These are phyloP conservation scores for Peromyscus californicus DNA, from an alignment of 2,113 vertebrate species.

Conservation along the genomic window DNA sequence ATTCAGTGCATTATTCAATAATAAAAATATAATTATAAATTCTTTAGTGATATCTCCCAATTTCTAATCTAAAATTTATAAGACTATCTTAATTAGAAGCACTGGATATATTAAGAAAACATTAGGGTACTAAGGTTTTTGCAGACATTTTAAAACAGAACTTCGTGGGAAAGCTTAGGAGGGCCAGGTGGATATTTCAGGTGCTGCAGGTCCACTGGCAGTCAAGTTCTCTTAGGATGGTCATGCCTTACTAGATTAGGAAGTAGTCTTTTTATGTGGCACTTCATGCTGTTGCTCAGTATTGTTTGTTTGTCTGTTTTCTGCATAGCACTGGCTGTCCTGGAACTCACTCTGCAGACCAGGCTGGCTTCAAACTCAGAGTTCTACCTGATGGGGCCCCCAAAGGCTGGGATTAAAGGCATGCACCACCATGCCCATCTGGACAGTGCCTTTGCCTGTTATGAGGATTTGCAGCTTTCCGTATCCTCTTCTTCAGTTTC, in stretches of 20 bases:
- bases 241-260: background rate
- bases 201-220: background rate
- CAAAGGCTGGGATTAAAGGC: background rate
- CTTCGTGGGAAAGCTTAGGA: background rate
- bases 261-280: background rate
- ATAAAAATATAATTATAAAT: background rate
- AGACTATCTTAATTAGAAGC: background rate
- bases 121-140: background rate
- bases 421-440: too few relatives aligned
- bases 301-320: background rate
- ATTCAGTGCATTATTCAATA: slow-evolving; percentile 11
- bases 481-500: background rate
- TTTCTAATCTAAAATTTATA: background rate
- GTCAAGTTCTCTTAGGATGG: background rate
- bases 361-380: background rate
- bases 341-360: background rate
- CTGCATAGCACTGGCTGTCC: background rate
- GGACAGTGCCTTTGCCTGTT: background rate
- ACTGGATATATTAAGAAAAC: background rate
- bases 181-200: background rate
- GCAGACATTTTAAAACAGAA: background rate
- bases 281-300: background rate
- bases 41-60: background rate
- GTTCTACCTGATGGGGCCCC: background rate
- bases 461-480: background rate